Evolutionary conservation across 2,797 vertebrate genomes (phyloP).

Genomic region (Chaetophractus vellerosus): DNA sequence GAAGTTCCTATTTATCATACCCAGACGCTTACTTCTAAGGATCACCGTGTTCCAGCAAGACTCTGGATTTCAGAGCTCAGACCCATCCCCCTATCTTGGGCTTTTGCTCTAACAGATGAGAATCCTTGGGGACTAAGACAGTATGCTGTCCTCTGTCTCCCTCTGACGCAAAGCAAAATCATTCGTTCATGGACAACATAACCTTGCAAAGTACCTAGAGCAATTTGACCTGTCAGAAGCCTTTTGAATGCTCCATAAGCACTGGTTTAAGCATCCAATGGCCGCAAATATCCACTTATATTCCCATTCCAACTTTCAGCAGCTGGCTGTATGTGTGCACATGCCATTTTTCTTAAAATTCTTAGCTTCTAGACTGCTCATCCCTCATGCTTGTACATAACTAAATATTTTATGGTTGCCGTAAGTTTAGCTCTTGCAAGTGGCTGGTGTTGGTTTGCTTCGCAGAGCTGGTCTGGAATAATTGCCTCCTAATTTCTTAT

Average conservation of each 20-base stretch:
- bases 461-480: slow-evolving; percentile 39
- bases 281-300: background rate
- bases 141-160: slow-evolving; percentile 27
- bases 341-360: slow-evolving; percentile 61
- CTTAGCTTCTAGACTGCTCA: slow-evolving; percentile 30
- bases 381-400: slow-evolving; percentile 53
- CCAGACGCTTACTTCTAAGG: slow-evolving; percentile 64
- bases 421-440: slow-evolving; percentile 74
- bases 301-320: background rate
- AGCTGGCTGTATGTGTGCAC: background rate
- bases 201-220: slow-evolving; percentile 57
- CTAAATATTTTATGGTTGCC: slow-evolving; percentile 58
- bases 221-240: background rate
- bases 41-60: slow-evolving; percentile 66
- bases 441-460: slow-evolving; percentile 44
- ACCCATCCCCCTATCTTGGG: slow-evolving; percentile 34
- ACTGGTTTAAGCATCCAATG: background rate
- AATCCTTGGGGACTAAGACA: slow-evolving; percentile 47
- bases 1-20: slow-evolving; percentile 80
- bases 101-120: slow-evolving; percentile 55
- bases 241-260: slow-evolving; percentile 12
- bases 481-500: slow-evolving; percentile 25
- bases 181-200: slow-evolving; percentile 49
- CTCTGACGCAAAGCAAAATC: slow-evolving; percentile 54
- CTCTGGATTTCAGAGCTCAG: slow-evolving; percentile 70